These are phyloP conservation scores for Nezara viridula DNA, from an alignment of 2,888 invertebrate species.

Conservation along the genomic window DNA sequence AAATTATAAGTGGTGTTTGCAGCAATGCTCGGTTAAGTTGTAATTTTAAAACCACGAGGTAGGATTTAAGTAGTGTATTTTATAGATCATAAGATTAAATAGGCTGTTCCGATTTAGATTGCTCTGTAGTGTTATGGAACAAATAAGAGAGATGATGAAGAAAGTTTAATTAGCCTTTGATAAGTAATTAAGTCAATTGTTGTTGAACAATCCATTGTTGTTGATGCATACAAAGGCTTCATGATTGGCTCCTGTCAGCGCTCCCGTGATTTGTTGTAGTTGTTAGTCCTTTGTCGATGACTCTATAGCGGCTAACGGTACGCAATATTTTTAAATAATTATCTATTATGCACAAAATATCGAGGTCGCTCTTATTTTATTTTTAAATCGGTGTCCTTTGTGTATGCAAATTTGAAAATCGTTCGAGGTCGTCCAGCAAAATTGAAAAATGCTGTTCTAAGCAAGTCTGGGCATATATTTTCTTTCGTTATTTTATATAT, in stretches of 20 bases:
- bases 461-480: no score
- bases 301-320: not conserved
- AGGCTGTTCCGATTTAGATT: not conserved
- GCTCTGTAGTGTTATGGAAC: not conserved
- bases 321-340: not conserved
- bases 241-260: conserved; percentile 37
- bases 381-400: conserved; percentile 1
- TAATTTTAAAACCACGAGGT: no score
- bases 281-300: not conserved
- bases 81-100: not conserved
- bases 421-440: not conserved
- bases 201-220: conserved; percentile 36
- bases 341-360: conserved; percentile 10
- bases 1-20: no score
- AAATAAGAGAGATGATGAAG: not conserved
- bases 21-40: no score
- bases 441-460: not conserved
- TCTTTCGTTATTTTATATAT: no score
- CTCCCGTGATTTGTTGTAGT: conserved; percentile 11
- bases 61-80: no score
- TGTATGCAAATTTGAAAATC: conserved; percentile 12
- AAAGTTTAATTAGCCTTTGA: conserved; percentile 15
- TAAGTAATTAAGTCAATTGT: conserved; percentile 36
- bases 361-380: not conserved
- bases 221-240: not conserved